These are phyloP conservation scores for Otocyon megalotis DNA, from an alignment of 2,113 vertebrate species.

Conservation along the genomic window DNA sequence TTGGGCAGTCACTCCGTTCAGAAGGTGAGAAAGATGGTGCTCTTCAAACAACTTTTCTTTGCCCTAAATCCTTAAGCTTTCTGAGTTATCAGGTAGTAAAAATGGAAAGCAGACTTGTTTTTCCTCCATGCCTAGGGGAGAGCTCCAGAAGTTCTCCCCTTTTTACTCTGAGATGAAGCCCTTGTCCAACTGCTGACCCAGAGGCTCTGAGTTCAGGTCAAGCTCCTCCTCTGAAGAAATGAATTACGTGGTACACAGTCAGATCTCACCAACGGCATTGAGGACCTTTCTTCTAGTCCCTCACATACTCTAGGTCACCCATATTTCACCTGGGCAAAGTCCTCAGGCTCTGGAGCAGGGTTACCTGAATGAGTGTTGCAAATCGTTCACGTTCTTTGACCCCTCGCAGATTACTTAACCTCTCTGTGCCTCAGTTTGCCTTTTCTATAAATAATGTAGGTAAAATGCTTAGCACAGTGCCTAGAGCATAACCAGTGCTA, in stretches of 20 bases:
- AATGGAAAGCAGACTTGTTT: neutral
- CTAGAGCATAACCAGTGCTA: neutral
- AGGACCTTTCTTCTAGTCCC: neutral
- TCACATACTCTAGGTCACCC: neutral
- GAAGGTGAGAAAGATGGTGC: neutral
- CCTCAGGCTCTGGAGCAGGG: neutral
- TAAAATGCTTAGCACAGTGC: neutral
- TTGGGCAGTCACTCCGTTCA: no score
- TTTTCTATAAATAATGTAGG: neutral
- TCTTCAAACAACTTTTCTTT: neutral
- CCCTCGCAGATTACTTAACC: neutral
- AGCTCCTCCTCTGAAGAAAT: no score
- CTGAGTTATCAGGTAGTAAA: neutral
- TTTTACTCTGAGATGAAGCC: neutral
- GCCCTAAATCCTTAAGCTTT: neutral
- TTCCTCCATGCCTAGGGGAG: neutral
- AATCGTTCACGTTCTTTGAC: neutral
- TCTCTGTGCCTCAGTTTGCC: neutral
- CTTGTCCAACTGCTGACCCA: neutral
- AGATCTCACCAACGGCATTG: neutral
- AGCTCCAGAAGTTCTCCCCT: neutral
- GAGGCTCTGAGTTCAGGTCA: neutral
- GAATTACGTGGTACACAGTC: neutral
- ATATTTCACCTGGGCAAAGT: no score
- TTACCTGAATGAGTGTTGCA: neutral